A percentile compares a stretch with the other conserved stretches of the same genome.
These are phyloP conservation scores for Rhabdomys pumilio DNA, from an alignment of 2,797 vertebrate genomes.

Conservation along the genomic window DNA sequence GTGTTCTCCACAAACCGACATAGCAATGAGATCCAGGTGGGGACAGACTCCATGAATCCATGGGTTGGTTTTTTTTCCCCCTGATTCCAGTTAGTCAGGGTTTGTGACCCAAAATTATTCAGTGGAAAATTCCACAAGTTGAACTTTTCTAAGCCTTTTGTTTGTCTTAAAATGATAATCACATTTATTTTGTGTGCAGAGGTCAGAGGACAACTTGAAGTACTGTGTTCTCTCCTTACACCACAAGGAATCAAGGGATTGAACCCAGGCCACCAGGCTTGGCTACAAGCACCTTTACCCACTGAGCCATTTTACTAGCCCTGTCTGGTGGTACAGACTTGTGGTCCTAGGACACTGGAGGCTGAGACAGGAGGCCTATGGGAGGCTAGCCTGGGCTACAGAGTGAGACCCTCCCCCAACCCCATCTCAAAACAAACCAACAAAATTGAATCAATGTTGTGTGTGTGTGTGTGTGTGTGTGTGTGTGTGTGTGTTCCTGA, in stretches of 20 bases:
- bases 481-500: neutral
- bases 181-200: neutral
- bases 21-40: neutral
- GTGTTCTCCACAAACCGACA: fast-evolving
- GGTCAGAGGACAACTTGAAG: neutral
- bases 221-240: neutral
- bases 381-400: neutral
- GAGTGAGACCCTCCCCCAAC: neutral
- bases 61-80: neutral
- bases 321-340: neutral
- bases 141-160: neutral
- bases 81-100: neutral
- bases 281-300: neutral
- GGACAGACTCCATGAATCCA: too few relatives aligned
- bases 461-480: fast-evolving
- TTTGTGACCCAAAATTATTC: neutral
- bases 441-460: neutral
- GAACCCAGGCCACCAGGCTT: neutral
- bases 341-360: neutral
- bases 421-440: neutral
- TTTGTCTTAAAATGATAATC: neutral
- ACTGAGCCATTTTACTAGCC: neutral
- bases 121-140: slow-evolving; percentile 8
- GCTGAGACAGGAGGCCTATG: neutral
- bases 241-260: neutral